Conservation (phyloP, 2,113 vertebrate species). For the Abramis brama region DNA sequence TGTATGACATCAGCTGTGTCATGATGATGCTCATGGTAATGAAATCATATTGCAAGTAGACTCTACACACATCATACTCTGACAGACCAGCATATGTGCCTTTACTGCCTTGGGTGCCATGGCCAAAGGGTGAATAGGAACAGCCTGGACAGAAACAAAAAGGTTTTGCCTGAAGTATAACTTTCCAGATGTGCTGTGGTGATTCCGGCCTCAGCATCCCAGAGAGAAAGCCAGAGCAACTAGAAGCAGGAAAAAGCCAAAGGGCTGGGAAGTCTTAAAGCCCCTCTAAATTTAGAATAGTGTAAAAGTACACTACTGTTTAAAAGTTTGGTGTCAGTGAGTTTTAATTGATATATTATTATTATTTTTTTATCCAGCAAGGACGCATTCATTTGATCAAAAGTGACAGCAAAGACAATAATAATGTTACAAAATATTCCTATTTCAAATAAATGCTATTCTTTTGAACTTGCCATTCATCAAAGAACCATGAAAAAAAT, state of each 20-base stretch:
- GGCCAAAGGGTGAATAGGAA: neutral
- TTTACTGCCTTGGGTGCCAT: neutral
- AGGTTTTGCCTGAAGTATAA: neutral
- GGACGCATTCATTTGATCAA: neutral
- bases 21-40: slow-evolving; percentile 5
- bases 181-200: neutral
- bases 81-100: neutral
- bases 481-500: too few relatives aligned
- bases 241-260: neutral
- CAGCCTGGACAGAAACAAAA: neutral
- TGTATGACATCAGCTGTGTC: neutral
- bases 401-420: neutral
- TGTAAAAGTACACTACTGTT: too few relatives aligned
- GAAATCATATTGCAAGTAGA: neutral
- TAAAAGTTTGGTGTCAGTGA: too few relatives aligned
- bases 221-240: neutral
- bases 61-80: neutral
- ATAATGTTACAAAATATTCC: neutral
- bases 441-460: neutral
- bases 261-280: neutral
- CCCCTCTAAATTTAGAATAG: neutral
- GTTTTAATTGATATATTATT: too few relatives aligned
- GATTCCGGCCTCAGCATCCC: neutral
- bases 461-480: neutral
- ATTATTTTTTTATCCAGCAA: neutral